phyloP scores from a whole-genome alignment of 2,113 vertebrate genomes.

The Apeltes quadracus region DNA sequence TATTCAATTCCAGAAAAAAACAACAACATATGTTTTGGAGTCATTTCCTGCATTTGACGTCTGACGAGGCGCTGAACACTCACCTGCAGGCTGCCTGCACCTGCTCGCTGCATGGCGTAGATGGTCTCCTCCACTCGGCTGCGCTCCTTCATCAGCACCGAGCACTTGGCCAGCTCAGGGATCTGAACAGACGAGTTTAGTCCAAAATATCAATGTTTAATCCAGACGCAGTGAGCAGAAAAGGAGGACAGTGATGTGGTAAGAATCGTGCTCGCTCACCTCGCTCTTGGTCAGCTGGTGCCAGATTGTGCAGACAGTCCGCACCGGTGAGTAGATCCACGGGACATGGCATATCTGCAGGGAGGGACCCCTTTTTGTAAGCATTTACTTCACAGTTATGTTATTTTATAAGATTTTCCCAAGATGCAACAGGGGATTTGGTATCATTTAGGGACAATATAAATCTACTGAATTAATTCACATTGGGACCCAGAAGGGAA shows the following conservation, averaged over 20 bases:
- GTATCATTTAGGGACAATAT: background rate
- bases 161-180: slow-evolving; percentile 62
- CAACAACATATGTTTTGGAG: background rate
- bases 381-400: background rate
- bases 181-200: slow-evolving; percentile 41
- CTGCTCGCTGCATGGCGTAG: slow-evolving; percentile 59
- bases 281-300: slow-evolving; percentile 66
- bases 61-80: background rate
- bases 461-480: background rate
- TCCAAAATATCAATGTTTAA: background rate
- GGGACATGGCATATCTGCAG: slow-evolving; percentile 65
- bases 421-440: background rate
- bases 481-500: too few species aligned
- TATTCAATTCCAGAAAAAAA: background rate
- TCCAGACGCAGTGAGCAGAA: background rate
- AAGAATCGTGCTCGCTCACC: slow-evolving; percentile 40
- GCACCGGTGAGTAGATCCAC: slow-evolving; percentile 59
- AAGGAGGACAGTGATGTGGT: background rate
- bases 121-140: slow-evolving; percentile 62
- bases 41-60: background rate
- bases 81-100: slow-evolving; percentile 64
- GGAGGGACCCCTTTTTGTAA: background rate
- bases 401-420: background rate
- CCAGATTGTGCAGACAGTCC: slow-evolving; percentile 64
- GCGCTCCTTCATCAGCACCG: slow-evolving; percentile 67